Percentiles rank a stretch among this genome's conserved stretches.
Evolutionary conservation across 2,797 vertebrate genomes (phyloP).

Genomic region (Bradypus variegatus): DNA sequence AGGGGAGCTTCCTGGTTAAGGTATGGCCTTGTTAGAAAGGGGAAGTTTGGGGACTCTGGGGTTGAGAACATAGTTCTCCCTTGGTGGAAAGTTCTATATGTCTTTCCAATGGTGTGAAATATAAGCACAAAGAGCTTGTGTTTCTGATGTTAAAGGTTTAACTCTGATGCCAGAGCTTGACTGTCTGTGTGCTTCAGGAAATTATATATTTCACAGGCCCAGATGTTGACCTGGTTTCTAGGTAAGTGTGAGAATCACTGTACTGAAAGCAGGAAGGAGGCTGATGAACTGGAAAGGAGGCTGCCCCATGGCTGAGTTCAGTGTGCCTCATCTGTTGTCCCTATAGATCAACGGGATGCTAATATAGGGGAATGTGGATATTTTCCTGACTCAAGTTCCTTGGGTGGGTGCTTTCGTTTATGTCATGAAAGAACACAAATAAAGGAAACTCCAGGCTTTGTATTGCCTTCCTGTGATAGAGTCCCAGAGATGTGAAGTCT

Average conservation of each 20-base stretch:
- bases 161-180: background rate
- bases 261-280: background rate
- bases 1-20: background rate
- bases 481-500: conserved; percentile 46
- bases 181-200: background rate
- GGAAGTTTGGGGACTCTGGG: background rate
- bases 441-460: conserved; percentile 44
- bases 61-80: background rate
- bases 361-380: background rate
- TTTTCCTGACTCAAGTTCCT: conserved; percentile 28
- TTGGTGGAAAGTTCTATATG: background rate
- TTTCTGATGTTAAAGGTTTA: background rate
- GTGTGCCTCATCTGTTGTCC: background rate
- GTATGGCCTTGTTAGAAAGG: background rate
- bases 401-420: conserved; percentile 47
- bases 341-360: conserved; percentile 45
- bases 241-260: background rate
- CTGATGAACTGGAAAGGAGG: background rate
- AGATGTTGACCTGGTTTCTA: background rate
- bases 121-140: background rate
- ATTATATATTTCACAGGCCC: background rate
- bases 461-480: conserved; percentile 21
- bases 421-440: conserved; percentile 42
- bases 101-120: background rate
- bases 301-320: background rate